A percentile compares a stretch with the other conserved stretches of the same genome.
phyloP scores from a whole-genome alignment of 2,797 vertebrate genomes.

The Malurus splendens region DNA sequence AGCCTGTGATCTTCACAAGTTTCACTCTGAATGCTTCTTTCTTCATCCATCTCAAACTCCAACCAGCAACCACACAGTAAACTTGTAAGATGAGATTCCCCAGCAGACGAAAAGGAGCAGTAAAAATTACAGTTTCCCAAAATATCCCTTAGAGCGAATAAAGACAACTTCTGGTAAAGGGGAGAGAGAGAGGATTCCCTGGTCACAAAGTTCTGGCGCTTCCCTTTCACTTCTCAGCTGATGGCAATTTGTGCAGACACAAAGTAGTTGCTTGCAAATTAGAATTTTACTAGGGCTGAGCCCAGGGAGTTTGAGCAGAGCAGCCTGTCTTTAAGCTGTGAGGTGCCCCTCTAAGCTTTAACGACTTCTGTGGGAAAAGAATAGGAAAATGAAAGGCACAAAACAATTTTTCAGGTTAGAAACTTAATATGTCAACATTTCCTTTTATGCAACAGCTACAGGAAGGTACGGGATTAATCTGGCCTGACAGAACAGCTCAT shows the following conservation, averaged over 20 bases:
- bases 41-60: neutral
- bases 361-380: neutral
- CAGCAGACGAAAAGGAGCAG: neutral
- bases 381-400: neutral
- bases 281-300: neutral
- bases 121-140: neutral
- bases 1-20: neutral
- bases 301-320: neutral
- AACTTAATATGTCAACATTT: neutral
- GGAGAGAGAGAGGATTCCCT: neutral
- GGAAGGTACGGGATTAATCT: neutral
- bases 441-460: neutral
- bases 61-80: neutral
- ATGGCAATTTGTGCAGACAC: neutral
- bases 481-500: neutral
- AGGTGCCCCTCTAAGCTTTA: neutral
- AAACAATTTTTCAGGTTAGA: neutral
- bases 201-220: fast-evolving
- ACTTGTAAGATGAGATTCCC: neutral
- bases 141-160: neutral
- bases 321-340: neutral
- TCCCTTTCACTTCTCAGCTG: neutral
- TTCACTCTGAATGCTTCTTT: neutral
- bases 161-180: neutral
- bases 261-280: neutral